Percentiles rank a stretch among this genome's conserved stretches.
These are phyloP conservation scores for Chionoecetes opilio DNA, from an alignment of 1,140 invertebrate genomes.

Conservation along the genomic window DNA sequence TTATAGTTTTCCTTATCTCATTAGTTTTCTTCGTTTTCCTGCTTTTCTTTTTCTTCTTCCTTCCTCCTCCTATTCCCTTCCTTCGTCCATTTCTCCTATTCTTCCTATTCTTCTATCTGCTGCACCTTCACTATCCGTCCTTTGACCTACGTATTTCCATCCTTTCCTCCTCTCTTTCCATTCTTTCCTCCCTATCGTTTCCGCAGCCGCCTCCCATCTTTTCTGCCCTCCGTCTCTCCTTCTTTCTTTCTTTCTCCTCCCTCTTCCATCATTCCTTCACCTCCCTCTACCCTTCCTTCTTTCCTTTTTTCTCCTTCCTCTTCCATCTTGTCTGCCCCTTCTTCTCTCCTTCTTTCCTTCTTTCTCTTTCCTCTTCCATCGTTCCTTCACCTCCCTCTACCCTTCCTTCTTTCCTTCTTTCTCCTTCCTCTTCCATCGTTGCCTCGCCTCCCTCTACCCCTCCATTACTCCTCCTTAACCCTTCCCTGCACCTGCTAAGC, in stretches of 20 bases:
- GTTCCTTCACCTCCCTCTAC: neutral
- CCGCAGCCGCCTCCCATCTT: neutral
- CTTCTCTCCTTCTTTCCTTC: neutral
- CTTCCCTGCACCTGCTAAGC: neutral
- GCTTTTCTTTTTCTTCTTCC: neutral
- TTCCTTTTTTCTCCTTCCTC: neutral
- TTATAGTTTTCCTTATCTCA: neutral
- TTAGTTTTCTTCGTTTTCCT: neutral
- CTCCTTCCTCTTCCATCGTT: neutral
- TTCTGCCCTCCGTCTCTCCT: neutral
- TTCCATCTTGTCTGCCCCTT: neutral
- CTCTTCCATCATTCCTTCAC: neutral
- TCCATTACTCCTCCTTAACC: constrained; percentile 31
- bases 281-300: neutral
- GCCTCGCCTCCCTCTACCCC: constrained; percentile 6
- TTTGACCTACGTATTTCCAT: no score
- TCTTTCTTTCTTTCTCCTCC: neutral
- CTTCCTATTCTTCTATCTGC: neutral
- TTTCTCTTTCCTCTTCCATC: neutral
- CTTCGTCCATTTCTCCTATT: neutral
- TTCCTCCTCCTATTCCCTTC: neutral
- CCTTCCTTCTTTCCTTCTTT: neutral
- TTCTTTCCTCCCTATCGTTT: neutral
- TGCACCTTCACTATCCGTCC: no score
- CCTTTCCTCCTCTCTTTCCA: neutral